Percentiles rank a stretch among this genome's conserved stretches.
Evolutionary conservation across 2,113 vertebrate genomes (phyloP).

Genomic region (Passer domesticus): DNA sequence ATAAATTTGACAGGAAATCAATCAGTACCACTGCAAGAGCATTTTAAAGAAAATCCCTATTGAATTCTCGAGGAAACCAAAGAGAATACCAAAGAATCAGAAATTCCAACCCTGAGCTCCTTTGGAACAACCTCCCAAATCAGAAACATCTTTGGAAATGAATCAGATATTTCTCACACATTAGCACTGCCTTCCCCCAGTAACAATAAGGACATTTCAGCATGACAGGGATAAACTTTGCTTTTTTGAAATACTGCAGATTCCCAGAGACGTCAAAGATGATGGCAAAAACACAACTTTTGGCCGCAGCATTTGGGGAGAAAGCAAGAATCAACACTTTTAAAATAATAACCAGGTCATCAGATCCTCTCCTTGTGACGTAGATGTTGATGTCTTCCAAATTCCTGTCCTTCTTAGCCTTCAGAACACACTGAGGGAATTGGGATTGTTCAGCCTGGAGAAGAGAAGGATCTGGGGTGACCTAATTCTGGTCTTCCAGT

Average conservation of each 20-base stretch:
- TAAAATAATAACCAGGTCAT: not conserved
- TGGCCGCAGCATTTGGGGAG: too few relatives aligned
- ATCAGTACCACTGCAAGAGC: conserved; percentile 29
- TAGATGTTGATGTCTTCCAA: not conserved
- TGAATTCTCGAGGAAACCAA: not conserved
- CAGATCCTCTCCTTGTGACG: not conserved
- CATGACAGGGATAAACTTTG: not conserved
- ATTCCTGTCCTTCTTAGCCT: not conserved
- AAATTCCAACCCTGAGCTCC: not conserved
- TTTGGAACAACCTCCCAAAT: not conserved
- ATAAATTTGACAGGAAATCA: conserved; percentile 57
- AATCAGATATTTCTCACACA: not conserved
- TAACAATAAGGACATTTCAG: not conserved
- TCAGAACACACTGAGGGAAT: not conserved
- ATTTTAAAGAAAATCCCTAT: conserved; percentile 33
- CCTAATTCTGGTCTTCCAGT: not conserved
- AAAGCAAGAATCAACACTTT: not conserved
- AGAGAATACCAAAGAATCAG: not conserved
- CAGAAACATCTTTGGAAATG: not conserved
- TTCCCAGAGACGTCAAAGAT: not conserved
- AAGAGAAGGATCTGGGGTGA: not conserved
- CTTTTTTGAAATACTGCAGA: not conserved
- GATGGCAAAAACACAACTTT: not conserved
- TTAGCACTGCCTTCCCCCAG: not conserved
- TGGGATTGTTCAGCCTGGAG: not conserved